A percentile compares a stretch with the other conserved stretches of the same genome.
Conservation (phyloP, 92 coral and sea anemone species). For the Actinernus sp. region DNA sequence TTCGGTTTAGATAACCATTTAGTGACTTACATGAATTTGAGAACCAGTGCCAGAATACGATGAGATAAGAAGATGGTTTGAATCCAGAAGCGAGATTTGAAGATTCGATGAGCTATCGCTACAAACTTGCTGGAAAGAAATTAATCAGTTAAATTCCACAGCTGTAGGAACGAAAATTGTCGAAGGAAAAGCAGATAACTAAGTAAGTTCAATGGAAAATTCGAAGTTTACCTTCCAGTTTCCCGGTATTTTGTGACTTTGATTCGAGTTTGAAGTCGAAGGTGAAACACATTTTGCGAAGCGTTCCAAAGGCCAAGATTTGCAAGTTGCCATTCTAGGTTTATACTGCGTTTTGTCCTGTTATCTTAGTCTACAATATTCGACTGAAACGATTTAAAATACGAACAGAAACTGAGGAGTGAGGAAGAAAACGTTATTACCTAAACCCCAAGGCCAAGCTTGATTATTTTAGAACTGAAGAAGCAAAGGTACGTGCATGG, state of each 20-base stretch:
- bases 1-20: neutral
- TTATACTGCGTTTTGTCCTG: too few species aligned
- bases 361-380: too few species aligned
- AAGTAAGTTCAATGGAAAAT: neutral
- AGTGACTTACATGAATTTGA: slow-evolving; percentile 67
- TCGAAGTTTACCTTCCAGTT: slow-evolving; percentile 76
- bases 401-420: too few species aligned
- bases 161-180: too few species aligned
- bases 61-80: slow-evolving; percentile 79
- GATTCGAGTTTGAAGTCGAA: slow-evolving; percentile 15
- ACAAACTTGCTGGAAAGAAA: slow-evolving; percentile 58
- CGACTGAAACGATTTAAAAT: too few species aligned
- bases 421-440: too few species aligned
- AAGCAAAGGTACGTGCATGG: too few species aligned
- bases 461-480: too few species aligned
- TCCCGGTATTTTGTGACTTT: slow-evolving; percentile 40
- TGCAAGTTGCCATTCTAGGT: slow-evolving; percentile 15
- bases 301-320: slow-evolving; percentile 89
- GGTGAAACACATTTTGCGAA: slow-evolving; percentile 79
- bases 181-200: neutral
- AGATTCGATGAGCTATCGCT: slow-evolving; percentile 52
- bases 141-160: too few species aligned
- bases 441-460: too few species aligned
- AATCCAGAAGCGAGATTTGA: slow-evolving; percentile 75
- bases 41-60: slow-evolving; percentile 41